phyloP scores from a whole-genome alignment of 2,113 vertebrate species.

The Eurystomus gularis region DNA sequence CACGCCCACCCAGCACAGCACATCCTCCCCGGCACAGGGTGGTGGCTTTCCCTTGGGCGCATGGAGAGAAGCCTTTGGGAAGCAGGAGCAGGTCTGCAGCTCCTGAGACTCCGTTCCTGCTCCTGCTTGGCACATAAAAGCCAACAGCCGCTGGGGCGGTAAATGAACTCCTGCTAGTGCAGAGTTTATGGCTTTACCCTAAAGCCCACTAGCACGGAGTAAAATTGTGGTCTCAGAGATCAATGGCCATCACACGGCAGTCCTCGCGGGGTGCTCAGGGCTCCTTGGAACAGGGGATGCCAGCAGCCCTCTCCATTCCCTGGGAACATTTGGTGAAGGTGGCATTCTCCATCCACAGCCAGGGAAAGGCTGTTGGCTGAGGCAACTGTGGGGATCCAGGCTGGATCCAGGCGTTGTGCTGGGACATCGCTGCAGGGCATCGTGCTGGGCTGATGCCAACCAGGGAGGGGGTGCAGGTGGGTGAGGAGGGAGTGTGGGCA shows the following conservation, averaged over 20 bases:
- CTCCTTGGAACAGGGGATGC: background rate
- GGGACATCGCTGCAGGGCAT: background rate
- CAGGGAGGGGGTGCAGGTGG: background rate
- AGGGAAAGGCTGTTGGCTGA: background rate
- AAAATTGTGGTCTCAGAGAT: fast-evolving
- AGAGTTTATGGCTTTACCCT: background rate
- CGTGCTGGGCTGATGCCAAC: background rate
- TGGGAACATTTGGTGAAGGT: fast-evolving
- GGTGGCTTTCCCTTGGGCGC: background rate
- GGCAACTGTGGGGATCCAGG: background rate
- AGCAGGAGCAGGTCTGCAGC: background rate
- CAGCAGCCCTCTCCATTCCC: background rate
- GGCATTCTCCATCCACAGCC: fast-evolving
- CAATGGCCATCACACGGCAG: fast-evolving
- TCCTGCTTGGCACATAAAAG: background rate
- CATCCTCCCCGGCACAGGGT: fast-evolving
- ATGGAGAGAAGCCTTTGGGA: background rate
- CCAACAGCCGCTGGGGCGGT: background rate
- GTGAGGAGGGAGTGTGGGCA: background rate
- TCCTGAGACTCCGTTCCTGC: background rate
- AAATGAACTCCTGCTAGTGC: background rate
- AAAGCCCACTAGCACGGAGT: background rate
- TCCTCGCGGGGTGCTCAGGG: background rate
- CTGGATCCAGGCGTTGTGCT: background rate
- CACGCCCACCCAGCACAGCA: fast-evolving